Evolutionary conservation across 2,888 invertebrate species (phyloP), one percentile per base, ranked within the genome.

Genomic region (Tipula helvola): DNA sequence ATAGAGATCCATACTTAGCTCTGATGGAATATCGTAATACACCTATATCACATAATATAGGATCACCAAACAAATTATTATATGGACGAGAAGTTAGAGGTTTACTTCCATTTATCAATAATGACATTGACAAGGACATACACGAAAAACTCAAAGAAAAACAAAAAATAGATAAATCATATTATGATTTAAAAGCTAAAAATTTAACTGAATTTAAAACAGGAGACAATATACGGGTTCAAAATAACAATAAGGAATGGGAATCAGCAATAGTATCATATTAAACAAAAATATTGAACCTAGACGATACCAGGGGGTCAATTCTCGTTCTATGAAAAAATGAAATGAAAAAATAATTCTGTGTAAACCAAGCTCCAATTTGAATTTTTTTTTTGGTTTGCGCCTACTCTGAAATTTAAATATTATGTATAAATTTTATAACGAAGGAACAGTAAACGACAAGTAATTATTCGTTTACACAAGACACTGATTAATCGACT

Each of bases 31-130:
- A 83, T 83, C 0, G 83, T 0, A 83, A 83, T 3, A 83, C 36
- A 18, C 83, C 83, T 2, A 83, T 83, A 10, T 5, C 83, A 10
- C 85, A 88, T 47, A 87, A 87, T 13, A 86, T 88, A 36, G 86
- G 87, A 39, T 87, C 87, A 5, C 86, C 28, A 28, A 28, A 28
- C 28, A 28, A 28, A 28, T 28, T 28, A 28, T 28, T 28, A 28
- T 28, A 1, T 88, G 83, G 83, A 1, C 5, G 36, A 83, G 36
- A 83, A 0, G 36, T 83, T 0, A 83, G 39, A 12, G 36, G 83
- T 3, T 1, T 83, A 36, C 36, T 83, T 36, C 83, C 36, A n/a
- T 36, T 36, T 36, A 10, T 83, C 0, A 36, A 83, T 13, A 39
- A 12, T 4, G 12, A 36, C 12, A 83, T 8, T 13, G 5, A 83